These are phyloP conservation scores for Nomada flava DNA, from an alignment of 2,888 invertebrate species.

Conservation along the genomic window DNA sequence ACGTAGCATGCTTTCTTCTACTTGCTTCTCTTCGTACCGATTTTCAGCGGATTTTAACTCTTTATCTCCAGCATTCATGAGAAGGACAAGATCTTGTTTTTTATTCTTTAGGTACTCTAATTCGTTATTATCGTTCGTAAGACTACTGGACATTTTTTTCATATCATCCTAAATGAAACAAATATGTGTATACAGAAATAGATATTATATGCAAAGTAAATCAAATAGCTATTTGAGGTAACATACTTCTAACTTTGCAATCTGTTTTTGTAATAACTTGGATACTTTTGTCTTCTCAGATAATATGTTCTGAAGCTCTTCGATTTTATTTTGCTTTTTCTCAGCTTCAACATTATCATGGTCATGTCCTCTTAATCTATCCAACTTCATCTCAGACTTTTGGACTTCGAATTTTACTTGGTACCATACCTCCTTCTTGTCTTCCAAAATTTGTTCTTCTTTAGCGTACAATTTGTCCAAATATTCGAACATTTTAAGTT, in stretches of 20 bases:
- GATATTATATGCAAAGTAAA: neutral
- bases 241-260: constrained; percentile 85
- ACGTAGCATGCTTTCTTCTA: constrained; percentile 88
- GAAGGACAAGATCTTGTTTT: constrained; percentile 86
- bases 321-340: constrained; percentile 83
- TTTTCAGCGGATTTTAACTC: constrained; percentile 84
- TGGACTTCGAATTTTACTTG: constrained; percentile 76
- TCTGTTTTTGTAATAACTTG: constrained; percentile 85
- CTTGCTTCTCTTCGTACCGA: constrained; percentile 86
- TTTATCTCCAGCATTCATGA: constrained; percentile 87
- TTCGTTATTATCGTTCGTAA: constrained; percentile 84
- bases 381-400: constrained; percentile 76
- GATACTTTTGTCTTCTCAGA: constrained; percentile 83
- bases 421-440: constrained; percentile 73
- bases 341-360: constrained; percentile 80
- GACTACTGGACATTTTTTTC: constrained; percentile 84
- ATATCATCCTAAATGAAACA: constrained; percentile 84
- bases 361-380: constrained; percentile 73
- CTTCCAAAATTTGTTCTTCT: constrained; percentile 72
- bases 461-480: constrained; percentile 62
- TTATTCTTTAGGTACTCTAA: constrained; percentile 84
- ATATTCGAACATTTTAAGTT: constrained; percentile 73
- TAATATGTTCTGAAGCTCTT: constrained; percentile 84
- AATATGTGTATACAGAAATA: no score
- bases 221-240: neutral